Percentiles rank a stretch among this genome's conserved stretches.
phyloP scores from a whole-genome alignment of 2,797 vertebrate genomes.

The Channa striata region DNA sequence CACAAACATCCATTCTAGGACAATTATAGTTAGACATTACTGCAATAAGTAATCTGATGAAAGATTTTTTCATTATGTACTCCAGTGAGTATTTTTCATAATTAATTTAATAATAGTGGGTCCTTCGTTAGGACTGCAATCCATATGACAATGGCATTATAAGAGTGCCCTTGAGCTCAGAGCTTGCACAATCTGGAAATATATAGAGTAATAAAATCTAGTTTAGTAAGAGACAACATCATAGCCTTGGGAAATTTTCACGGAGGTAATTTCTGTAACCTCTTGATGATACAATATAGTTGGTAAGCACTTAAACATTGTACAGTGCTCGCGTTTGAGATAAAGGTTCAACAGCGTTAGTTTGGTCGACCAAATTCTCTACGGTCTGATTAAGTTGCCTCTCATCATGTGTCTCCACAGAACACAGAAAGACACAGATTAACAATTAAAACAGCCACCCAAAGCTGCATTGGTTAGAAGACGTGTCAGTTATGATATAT shows the following conservation, averaged over 20 bases:
- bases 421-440: conserved; percentile 38
- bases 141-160: conserved; percentile 50
- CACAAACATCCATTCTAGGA: conserved; percentile 66
- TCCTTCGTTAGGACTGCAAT: conserved; percentile 59
- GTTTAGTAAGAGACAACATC: conserved; percentile 30
- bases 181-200: conserved; percentile 28
- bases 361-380: conserved; percentile 47
- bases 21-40: conserved; percentile 49
- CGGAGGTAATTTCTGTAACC: conserved; percentile 33
- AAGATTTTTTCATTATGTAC: conserved; percentile 68
- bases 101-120: conserved; percentile 67
- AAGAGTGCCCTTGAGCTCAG: conserved; percentile 42
- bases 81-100: conserved; percentile 62
- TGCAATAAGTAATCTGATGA: conserved; percentile 54
- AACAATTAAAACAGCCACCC: conserved; percentile 63
- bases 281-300: conserved; percentile 24
- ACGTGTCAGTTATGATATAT: conserved; percentile 31
- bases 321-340: conserved; percentile 7
- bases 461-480: conserved; percentile 40
- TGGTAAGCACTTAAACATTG: conserved; percentile 21
- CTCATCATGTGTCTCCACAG: conserved; percentile 25
- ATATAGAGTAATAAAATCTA: conserved; percentile 48
- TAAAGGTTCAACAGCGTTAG: conserved; percentile 34
- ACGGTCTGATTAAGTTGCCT: conserved; percentile 62
- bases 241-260: conserved; percentile 37